A percentile compares a stretch with the other conserved stretches of the same genome.
These are phyloP conservation scores for Columba livia DNA, from an alignment of 2,113 vertebrate species.

Conservation along the genomic window DNA sequence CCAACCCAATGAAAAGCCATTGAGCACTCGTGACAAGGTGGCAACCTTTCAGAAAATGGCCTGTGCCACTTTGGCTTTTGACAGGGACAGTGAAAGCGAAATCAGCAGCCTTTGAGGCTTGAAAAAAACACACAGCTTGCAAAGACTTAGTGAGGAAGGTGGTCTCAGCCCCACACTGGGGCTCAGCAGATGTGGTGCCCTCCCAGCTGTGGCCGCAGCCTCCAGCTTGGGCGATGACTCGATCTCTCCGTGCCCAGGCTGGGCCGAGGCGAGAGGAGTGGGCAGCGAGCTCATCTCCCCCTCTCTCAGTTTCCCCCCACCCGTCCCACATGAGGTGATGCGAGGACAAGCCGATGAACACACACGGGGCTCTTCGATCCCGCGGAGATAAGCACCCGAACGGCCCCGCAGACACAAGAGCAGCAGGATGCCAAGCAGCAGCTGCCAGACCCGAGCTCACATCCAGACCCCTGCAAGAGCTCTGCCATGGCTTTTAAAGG, in stretches of 20 bases:
- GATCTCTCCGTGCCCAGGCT: background rate
- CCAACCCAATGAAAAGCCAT: background rate
- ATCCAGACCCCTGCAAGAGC: background rate
- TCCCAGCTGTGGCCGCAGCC: background rate
- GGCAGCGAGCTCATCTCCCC: background rate
- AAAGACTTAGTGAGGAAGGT: background rate
- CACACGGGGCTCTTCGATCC: background rate
- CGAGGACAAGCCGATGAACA: background rate
- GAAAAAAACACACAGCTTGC: background rate
- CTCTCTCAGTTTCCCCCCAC: background rate
- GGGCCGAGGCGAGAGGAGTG: background rate
- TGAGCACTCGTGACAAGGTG: background rate
- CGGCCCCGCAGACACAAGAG: background rate
- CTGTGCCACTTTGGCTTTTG: background rate
- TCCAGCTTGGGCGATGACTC: background rate
- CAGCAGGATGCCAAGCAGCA: background rate
- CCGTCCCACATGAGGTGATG: background rate
- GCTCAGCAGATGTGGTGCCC: background rate
- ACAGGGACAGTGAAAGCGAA: background rate
- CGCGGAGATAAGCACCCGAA: background rate
- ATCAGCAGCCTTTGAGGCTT: background rate
- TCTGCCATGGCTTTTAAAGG: slow-evolving; percentile 48
- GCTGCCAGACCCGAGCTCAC: background rate
- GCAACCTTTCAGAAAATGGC: background rate
- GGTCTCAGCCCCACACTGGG: fast-evolving